phyloP scores from a whole-genome alignment of 2,113 vertebrate genomes.

The Lampris incognitus region DNA sequence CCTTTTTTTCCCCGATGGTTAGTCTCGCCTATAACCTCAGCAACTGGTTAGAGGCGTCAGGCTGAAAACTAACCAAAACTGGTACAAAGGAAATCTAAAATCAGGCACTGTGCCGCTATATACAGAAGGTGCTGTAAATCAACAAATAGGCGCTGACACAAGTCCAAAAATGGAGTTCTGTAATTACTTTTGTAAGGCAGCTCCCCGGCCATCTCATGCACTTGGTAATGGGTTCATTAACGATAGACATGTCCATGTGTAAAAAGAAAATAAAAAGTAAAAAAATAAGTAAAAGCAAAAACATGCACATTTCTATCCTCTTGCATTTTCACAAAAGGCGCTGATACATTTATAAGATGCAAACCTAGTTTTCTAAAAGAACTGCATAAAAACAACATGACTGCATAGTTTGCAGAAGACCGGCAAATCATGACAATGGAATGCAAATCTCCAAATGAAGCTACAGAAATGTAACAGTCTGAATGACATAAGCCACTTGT shows the following conservation, averaged over 20 bases:
- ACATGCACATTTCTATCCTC: conserved; percentile 26
- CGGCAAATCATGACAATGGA: conserved; percentile 15
- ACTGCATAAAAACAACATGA: background rate
- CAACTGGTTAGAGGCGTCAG: conserved; percentile 9
- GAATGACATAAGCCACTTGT: conserved; percentile 12
- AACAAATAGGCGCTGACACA: background rate
- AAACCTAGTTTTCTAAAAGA: background rate
- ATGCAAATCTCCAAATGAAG: background rate
- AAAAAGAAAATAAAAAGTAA: conserved; percentile 26
- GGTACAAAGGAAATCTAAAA: background rate
- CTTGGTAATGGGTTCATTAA: conserved; percentile 13
- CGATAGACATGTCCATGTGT: conserved; percentile 9
- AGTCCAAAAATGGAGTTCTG: background rate
- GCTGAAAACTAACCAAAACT: conserved; percentile 10
- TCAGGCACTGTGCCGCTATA: background rate
- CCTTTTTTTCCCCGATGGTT: conserved; percentile 15
- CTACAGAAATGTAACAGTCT: conserved; percentile 39
- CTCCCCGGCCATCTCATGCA: conserved; percentile 1
- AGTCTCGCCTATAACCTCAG: conserved; percentile 10
- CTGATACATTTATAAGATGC: background rate
- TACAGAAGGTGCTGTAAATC: background rate
- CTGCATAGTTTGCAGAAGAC: conserved; percentile 41
- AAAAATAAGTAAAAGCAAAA: conserved; percentile 11
- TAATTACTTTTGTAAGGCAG: conserved; percentile 19
- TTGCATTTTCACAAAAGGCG: background rate